Evolutionary conservation across 2,113 vertebrate genomes (phyloP), one percentile per base, ranked within the genome.

Genomic region (Hemiscyllium ocellatum): DNA sequence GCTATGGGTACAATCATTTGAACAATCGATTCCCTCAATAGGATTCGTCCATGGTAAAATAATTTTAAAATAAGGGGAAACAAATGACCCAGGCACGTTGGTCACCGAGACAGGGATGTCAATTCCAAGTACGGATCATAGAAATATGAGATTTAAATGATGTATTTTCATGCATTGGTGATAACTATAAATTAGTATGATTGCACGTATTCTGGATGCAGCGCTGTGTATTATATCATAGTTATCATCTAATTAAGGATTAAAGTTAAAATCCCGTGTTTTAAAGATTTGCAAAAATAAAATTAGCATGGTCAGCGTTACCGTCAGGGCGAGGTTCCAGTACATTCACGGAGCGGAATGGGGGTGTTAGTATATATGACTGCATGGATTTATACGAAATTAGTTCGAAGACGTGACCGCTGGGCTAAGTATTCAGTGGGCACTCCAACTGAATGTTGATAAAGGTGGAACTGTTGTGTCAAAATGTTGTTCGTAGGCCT

Each of bases 401-500:
- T 68, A 61, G 17, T 89, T 26, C 86, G 29, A 33, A 26, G 17
- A 52, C 52, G 33, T 94, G 33, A 22, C 90, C 12, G 3, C 65
- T 94, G 90, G 56, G 61, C 52, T 33, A 61, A 29, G 10, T 61
- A 61, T 68, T 24, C 56, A 42, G 42, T 94, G 20, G 26, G 68
- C 61, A 93, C 89, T 66, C 65, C 65, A 37, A 42, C 13, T 94
- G 37, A 24, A 42, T 69, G 37, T 22, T 47, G 29, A 29, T 42
- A 69, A 69, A 94, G 66, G 22, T 37, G 24, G 47, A 37, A 94
- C 70, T 68, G 26, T 37, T 70, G 69, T 94, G 22, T 37, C 66
- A 94, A 94, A 94, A 94, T 93, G 90, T 68, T 68, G 37, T 68
- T n/a, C 33, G 12, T 94, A 37, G 37, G 37, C 8, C n/a, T 94